phyloP scores from a whole-genome alignment of 2,113 vertebrate species.

The Nerophis ophidion region DNA sequence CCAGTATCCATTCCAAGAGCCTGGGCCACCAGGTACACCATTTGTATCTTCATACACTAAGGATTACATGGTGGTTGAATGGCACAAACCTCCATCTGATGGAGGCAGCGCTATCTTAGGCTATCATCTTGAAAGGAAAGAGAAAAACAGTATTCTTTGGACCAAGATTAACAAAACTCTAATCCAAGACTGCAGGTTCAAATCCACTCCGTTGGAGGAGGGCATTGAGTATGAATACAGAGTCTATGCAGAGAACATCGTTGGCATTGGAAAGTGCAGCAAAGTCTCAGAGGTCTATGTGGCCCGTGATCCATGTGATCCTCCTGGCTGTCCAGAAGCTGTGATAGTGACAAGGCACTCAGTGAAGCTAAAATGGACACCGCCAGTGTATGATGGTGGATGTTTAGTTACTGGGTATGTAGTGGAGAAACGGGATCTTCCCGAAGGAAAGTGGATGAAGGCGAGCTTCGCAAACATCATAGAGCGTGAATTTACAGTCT shows the following conservation, averaged over 20 bases:
- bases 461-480: slow-evolving; percentile 92
- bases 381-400: slow-evolving; percentile 91
- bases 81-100: slow-evolving; percentile 93
- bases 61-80: slow-evolving; percentile 91
- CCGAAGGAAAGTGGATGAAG: slow-evolving; percentile 99
- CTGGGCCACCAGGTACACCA: slow-evolving; percentile 92
- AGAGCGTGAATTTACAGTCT: slow-evolving; percentile 88
- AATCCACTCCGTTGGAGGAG: slow-evolving; percentile 89
- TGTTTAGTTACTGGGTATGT: slow-evolving; percentile 91
- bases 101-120: slow-evolving; percentile 90
- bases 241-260: slow-evolving; percentile 96
- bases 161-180: slow-evolving; percentile 93
- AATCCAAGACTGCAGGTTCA: slow-evolving; percentile 88
- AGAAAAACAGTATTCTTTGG: slow-evolving; percentile 98
- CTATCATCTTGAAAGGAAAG: slow-evolving; percentile 94
- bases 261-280: slow-evolving; percentile 90
- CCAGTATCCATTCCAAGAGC: slow-evolving; percentile 96
- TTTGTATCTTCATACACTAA: slow-evolving; percentile 83
- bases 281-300: slow-evolving; percentile 91
- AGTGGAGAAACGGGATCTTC: slow-evolving; percentile 93
- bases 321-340: slow-evolving; percentile 86
- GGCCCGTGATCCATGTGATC: slow-evolving; percentile 92
- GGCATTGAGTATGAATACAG: slow-evolving; percentile 95
- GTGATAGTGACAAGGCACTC: slow-evolving; percentile 89
- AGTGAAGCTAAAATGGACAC: slow-evolving; percentile 87